Evolutionary conservation across 2,113 vertebrate species (phyloP).

Genomic region (Bos indicus): DNA sequence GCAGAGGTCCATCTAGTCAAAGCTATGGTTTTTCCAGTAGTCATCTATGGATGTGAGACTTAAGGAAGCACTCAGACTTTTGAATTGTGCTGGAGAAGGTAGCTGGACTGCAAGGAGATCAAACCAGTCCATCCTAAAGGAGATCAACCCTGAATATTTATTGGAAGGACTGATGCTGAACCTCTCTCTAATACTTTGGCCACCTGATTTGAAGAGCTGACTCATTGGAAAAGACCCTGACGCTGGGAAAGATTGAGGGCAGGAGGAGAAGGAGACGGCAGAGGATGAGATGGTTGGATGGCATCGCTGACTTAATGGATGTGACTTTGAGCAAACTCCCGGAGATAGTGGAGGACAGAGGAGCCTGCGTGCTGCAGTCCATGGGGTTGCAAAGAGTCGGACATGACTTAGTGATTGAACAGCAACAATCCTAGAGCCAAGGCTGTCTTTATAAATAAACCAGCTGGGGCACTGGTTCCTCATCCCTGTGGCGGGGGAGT

Average conservation of each 20-base stretch:
- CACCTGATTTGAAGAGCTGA: not conserved
- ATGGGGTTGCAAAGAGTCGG: rapidly evolving
- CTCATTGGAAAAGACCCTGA: not conserved
- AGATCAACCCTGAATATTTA: not conserved
- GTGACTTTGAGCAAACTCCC: not conserved
- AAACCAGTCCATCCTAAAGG: not conserved
- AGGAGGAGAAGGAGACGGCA: not conserved
- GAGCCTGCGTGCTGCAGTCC: not conserved
- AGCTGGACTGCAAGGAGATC: not conserved
- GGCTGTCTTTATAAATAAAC: rapidly evolving
- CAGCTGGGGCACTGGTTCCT: no score
- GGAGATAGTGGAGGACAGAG: not conserved
- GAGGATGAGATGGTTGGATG: not conserved
- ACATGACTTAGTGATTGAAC: not conserved
- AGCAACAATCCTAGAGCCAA: not conserved
- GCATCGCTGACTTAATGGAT: not conserved
- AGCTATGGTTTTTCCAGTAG: not conserved
- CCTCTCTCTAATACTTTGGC: not conserved
- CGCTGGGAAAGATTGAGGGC: not conserved
- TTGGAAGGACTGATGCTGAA: not conserved
- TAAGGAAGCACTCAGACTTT: not conserved
- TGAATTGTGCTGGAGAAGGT: not conserved
- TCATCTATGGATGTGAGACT: not conserved
- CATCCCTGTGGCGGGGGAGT: rapidly evolving
- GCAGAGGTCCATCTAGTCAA: not conserved